Percentiles rank a stretch among this genome's conserved stretches.
Evolutionary conservation across 2,113 vertebrate species (phyloP).

Genomic region (Oophaga pumilio): DNA sequence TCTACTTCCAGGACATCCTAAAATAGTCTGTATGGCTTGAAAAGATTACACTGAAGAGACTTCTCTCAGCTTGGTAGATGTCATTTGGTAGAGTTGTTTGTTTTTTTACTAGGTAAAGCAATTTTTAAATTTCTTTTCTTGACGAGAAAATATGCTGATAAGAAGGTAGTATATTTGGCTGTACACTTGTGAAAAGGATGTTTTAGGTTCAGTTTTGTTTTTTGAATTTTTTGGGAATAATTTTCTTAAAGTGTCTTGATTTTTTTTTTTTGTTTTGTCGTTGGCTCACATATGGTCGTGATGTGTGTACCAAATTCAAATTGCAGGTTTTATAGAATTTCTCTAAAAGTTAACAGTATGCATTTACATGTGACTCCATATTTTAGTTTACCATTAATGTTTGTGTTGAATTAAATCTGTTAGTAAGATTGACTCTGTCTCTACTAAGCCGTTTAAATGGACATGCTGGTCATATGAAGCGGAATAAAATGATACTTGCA

Average conservation of each 20-base stretch:
- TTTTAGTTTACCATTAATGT: too few relatives aligned
- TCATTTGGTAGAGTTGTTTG: not conserved
- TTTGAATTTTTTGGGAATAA: not conserved
- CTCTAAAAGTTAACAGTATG: too few relatives aligned
- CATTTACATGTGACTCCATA: too few relatives aligned
- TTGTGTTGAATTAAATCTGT: too few relatives aligned
- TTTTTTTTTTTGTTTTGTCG: not conserved
- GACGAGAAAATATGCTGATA: not conserved
- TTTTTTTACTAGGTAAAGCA: not conserved
- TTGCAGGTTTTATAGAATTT: too few relatives aligned
- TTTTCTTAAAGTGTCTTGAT: too few relatives aligned
- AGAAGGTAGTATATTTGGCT: not conserved
- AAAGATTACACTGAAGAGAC: not conserved
- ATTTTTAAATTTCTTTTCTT: not conserved
- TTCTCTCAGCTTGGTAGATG: not conserved
- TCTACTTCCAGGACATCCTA: not conserved
- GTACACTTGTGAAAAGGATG: not conserved
- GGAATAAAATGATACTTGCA: too few relatives aligned
- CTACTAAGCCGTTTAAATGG: too few relatives aligned
- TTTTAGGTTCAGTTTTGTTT: not conserved
- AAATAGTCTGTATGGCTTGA: conserved; percentile 12
- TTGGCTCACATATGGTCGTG: not conserved
- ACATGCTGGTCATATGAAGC: too few relatives aligned
- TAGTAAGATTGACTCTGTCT: too few relatives aligned
- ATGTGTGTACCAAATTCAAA: not conserved